phyloP scores from a whole-genome alignment of 2,113 vertebrate genomes.

The Xiphophorus couchianus region DNA sequence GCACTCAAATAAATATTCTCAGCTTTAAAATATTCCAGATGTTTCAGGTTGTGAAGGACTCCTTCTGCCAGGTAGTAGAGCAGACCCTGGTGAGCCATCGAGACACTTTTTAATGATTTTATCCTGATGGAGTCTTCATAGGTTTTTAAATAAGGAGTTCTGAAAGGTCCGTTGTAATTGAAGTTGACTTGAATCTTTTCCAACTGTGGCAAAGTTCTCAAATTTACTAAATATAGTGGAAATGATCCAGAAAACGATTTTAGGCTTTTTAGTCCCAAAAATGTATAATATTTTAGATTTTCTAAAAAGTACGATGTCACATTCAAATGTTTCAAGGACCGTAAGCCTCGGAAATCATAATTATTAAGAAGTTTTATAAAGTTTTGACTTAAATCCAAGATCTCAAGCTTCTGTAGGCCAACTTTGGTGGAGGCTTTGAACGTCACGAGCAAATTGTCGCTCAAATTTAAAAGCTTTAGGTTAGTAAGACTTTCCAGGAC shows the following conservation, averaged over 20 bases:
- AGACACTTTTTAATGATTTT: constrained; percentile 1
- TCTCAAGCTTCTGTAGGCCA: not conserved
- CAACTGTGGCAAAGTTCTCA: not conserved
- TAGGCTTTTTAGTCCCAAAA: constrained; percentile 15
- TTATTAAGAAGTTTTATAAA: not conserved
- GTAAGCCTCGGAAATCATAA: constrained; percentile 10
- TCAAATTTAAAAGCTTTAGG: constrained; percentile 17
- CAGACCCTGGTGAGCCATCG: not conserved
- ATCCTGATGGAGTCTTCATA: not conserved
- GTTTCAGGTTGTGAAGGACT: not conserved
- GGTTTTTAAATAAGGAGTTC: not conserved
- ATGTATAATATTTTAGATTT: not conserved
- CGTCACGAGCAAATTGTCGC: constrained; percentile 7
- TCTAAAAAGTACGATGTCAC: not conserved
- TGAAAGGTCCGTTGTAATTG: accelerated
- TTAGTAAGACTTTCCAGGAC: constrained; percentile 7
- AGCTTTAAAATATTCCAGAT: constrained; percentile 20
- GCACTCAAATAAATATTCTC: not conserved
- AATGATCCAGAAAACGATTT: constrained; percentile 8
- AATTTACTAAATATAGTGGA: not conserved
- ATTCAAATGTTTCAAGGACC: constrained; percentile 17
- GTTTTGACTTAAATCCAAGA: constrained; percentile 27
- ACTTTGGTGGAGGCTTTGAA: not conserved
- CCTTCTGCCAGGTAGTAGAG: accelerated
- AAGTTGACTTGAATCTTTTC: constrained; percentile 10